Evolutionary conservation across 2,797 vertebrate genomes (phyloP).

Genomic region (Microctenopoma steveboyesi): DNA sequence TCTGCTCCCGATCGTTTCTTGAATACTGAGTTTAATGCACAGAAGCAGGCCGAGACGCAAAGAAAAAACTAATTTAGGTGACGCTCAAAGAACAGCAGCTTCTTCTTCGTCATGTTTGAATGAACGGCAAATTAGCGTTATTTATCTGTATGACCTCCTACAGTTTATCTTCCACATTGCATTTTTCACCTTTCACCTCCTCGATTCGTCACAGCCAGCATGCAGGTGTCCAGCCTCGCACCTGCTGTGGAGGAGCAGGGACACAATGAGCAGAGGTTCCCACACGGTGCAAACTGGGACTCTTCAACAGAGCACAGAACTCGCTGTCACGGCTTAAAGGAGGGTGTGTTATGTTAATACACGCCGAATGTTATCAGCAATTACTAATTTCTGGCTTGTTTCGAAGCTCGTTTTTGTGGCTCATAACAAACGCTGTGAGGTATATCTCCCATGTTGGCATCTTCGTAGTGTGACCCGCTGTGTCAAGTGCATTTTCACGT

Average conservation of each 20-base stretch:
- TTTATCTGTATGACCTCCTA: constrained; percentile 6
- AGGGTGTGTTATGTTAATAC: neutral
- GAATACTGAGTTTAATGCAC: constrained; percentile 65
- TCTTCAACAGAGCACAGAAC: neutral
- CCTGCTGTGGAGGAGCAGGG: constrained; percentile 59
- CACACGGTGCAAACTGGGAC: neutral
- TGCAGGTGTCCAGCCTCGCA: constrained; percentile 74
- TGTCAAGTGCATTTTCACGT: neutral
- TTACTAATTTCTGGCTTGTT: neutral
- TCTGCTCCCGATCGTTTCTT: constrained; percentile 90
- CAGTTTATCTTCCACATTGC: constrained; percentile 27
- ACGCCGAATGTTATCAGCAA: too few species aligned
- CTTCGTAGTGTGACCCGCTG: neutral
- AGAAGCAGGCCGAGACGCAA: constrained; percentile 39
- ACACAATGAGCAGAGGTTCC: neutral
- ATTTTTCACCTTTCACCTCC: constrained; percentile 60
- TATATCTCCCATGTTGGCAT: neutral
- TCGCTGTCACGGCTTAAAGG: neutral
- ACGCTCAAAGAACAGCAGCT: constrained; percentile 13
- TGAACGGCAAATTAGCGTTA: neutral
- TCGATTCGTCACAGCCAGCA: constrained; percentile 50
- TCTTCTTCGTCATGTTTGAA: neutral
- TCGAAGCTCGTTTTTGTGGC: neutral
- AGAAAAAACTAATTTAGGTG: constrained; percentile 39
- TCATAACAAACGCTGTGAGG: neutral